These are phyloP conservation scores for Alentia gelatinosa DNA, from an alignment of 2,888 invertebrate genomes.

Conservation along the genomic window DNA sequence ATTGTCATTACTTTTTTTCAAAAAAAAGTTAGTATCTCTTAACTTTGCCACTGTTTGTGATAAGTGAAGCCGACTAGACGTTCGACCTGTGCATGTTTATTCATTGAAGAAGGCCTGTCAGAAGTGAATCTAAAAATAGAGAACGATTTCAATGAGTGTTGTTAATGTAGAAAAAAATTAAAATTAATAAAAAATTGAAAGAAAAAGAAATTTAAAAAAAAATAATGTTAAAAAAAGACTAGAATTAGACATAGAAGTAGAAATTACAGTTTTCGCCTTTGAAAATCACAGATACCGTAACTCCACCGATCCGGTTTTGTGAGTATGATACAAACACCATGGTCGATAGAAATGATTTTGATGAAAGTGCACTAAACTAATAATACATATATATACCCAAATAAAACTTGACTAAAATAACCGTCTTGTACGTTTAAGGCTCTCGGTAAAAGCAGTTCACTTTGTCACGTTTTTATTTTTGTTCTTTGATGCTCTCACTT, in stretches of 20 bases:
- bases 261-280: not conserved
- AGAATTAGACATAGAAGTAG: not conserved
- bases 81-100: not conserved
- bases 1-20: not conserved
- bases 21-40: not conserved
- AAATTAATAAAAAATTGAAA: too few species aligned
- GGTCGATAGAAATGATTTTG: not conserved
- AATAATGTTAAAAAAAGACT: not conserved
- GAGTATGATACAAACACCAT: conserved; percentile 4
- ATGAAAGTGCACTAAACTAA: not conserved
- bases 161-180: too few species aligned
- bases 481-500: conserved; percentile 23
- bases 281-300: conserved; percentile 26
- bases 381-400: not conserved
- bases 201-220: not conserved
- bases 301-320: not conserved
- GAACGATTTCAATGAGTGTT: too few species aligned
- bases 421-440: not conserved
- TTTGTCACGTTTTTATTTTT: conserved; percentile 8
- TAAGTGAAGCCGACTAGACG: too few species aligned
- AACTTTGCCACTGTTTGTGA: not conserved
- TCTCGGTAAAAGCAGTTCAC: not conserved
- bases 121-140: conserved; percentile 32
- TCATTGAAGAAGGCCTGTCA: not conserved
- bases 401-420: not conserved